A percentile compares a stretch with the other conserved stretches of the same genome.
Conservation (phyloP, 2,113 vertebrate genomes). For the Elephas maximus region DNA sequence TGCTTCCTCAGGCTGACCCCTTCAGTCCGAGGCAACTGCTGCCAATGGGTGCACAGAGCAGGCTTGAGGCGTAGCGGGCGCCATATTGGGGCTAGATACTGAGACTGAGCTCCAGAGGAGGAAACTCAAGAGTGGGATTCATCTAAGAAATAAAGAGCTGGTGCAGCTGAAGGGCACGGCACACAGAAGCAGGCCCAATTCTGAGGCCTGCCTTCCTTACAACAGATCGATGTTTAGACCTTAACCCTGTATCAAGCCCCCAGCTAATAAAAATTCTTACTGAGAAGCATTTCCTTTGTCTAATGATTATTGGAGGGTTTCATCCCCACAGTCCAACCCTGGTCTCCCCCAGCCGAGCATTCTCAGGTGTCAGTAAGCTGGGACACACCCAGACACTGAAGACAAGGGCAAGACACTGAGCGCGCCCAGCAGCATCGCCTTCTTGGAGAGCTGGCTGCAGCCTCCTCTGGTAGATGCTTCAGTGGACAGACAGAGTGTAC, state of each 20-base stretch:
- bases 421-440: neutral
- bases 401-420: neutral
- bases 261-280: too few relatives aligned
- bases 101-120: neutral
- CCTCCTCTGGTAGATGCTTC: neutral
- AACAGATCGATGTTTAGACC: neutral
- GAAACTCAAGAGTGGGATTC: neutral
- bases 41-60: accelerated
- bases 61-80: neutral
- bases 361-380: accelerated
- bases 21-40: neutral
- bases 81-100: accelerated
- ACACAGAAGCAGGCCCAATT: neutral
- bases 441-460: neutral
- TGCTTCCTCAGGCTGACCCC: neutral
- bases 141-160: too few relatives aligned
- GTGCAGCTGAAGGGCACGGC: neutral
- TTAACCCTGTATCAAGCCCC: neutral
- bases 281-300: neutral
- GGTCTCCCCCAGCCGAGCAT: neutral
- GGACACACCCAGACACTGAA: neutral
- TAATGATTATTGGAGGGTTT: neutral
- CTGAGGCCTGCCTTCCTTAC: neutral
- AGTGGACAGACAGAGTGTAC: neutral
- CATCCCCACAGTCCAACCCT: neutral